Base-by-base conservation (phyloP, 1,140 invertebrate genomes). In the Cyclargus thomasi region DNA sequence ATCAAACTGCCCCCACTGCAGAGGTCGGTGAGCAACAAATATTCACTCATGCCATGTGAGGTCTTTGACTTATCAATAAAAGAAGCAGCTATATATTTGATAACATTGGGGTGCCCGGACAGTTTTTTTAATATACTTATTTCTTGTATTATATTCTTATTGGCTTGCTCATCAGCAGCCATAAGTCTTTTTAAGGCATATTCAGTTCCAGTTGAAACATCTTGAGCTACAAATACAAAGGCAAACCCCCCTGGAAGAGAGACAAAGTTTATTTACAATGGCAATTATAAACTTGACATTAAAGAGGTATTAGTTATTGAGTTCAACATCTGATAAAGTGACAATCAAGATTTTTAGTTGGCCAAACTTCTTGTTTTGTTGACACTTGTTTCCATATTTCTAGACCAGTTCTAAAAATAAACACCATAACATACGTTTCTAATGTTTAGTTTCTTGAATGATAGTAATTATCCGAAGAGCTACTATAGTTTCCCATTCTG, bases 191-290 rank as follows among this genome's bases (percentile, higher is more conserved):
- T 97, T 70, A 98, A 92, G 76, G 97, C 97, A 93, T 97, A 98
- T 80, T 98, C 96, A 74, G 96, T 96, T 67, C 96, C 96, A 72
- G 93, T 94, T 67, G 94, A 93, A 67, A 95, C 86, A 92, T 98
- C 97, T 93, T 98, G 96, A 73, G 96, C 97, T 70, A 97, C 95
- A 93, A 96, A 99, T 63, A 99, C 97, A 92, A 97, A 95, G 63
- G 97, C 97, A 94, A 97, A 98, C 76, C 97, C 97, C 93, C 97
- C 97, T 98, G 89, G 63, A 63, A 53, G 57, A 11, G 5, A 29
- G 29, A 29, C 29, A 29, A 7, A 29, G 29, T 29, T 29, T 5
- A 29, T 0, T 29, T 29, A 29, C 29, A 29, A 29, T 29, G 29
- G 29, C 5, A 29, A 29, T 29, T 29, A 8, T 29, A 4, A 29